A percentile compares a stretch with the other conserved stretches of the same genome.
Conservation (phyloP, 2,888 invertebrate species). For the Tachystola acroxantha region DNA sequence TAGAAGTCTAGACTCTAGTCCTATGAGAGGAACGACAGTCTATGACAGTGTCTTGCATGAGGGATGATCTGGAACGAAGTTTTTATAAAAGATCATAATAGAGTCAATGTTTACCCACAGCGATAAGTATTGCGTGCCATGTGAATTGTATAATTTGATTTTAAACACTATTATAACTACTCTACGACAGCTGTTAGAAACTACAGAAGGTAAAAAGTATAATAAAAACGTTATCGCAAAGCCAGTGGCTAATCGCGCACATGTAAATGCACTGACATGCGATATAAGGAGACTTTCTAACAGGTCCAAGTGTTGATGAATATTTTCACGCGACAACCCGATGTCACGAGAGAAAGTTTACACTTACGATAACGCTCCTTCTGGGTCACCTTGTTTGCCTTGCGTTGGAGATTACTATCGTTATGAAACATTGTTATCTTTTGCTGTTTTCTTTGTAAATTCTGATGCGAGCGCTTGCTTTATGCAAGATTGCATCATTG, state of each 20-base stretch:
- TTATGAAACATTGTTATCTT: not conserved
- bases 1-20: too few relatives aligned
- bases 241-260: constrained; percentile 2
- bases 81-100: too few relatives aligned
- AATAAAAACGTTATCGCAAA: not conserved
- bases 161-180: too few relatives aligned
- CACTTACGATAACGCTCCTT: constrained; percentile 20
- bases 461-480: too few relatives aligned
- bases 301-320: constrained; percentile 19
- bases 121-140: too few relatives aligned
- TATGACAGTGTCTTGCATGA: too few relatives aligned
- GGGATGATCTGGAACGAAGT: too few relatives aligned
- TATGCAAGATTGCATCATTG: too few relatives aligned
- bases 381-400: constrained; percentile 14
- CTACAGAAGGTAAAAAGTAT: not conserved
- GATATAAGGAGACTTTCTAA: constrained; percentile 8
- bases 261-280: constrained; percentile 5
- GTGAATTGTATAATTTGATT: too few relatives aligned
- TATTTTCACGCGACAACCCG: constrained; percentile 30
- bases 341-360: constrained; percentile 31
- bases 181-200: not conserved
- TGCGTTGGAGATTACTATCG: too few relatives aligned
- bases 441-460: not conserved
- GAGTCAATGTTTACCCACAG: too few relatives aligned
- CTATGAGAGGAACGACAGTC: too few relatives aligned